phyloP scores from a whole-genome alignment of 2,888 invertebrate species.

The Anoncus sp. region DNA sequence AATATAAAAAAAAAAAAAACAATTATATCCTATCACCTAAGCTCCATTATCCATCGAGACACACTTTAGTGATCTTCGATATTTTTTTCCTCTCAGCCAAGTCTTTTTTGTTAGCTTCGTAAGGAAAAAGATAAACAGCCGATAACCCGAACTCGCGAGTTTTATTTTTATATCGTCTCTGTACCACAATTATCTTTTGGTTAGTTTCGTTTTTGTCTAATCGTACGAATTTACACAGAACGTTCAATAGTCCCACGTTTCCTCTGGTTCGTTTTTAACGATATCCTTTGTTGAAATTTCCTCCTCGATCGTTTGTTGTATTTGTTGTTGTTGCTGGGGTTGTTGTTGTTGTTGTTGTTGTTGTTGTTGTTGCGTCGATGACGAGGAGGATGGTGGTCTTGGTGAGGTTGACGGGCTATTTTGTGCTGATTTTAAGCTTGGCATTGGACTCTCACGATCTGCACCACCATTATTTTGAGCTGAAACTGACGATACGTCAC shows the following conservation, averaged over 20 bases:
- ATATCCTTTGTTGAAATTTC: constrained; percentile 77
- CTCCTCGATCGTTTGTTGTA: constrained; percentile 70
- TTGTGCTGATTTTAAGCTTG: constrained; percentile 79
- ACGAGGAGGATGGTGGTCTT: constrained; percentile 74
- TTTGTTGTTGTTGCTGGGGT: constrained; percentile 69
- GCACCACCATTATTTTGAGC: constrained; percentile 78
- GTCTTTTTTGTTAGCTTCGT: background rate
- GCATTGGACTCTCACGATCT: constrained; percentile 79
- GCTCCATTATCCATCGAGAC: constrained; percentile 5
- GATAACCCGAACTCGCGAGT: background rate
- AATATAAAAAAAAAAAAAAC: constrained; percentile 51
- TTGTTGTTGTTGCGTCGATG: constrained; percentile 59
- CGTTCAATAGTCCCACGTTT: constrained; percentile 80
- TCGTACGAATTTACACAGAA: constrained; percentile 6
- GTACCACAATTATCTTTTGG: background rate
- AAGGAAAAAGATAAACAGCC: background rate
- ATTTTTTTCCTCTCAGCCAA: background rate
- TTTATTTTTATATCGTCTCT: background rate
- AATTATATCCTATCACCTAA: constrained; percentile 45
- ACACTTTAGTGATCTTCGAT: no score
- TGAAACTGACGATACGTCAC: constrained; percentile 83
- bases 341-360: constrained; percentile 67
- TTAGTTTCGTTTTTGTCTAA: background rate
- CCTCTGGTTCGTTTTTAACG: constrained; percentile 81
- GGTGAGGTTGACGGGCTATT: constrained; percentile 79